phyloP scores from a whole-genome alignment of 2,888 invertebrate species.

The Heteropelma amictum region DNA sequence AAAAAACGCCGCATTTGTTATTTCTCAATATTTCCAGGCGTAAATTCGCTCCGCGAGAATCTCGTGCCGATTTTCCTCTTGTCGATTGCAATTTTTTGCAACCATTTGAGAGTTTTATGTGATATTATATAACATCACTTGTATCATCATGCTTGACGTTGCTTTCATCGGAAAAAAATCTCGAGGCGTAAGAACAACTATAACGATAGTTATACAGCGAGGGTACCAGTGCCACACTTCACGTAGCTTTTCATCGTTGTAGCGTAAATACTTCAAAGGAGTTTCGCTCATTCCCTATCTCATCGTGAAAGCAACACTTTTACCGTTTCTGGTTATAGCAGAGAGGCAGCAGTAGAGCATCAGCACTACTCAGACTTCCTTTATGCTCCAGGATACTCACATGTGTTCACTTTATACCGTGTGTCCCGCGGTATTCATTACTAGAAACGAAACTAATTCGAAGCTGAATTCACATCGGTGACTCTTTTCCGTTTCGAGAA shows the following conservation, averaged over 20 bases:
- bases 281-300: constrained; percentile 24
- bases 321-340: not conserved
- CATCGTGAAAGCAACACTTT: constrained; percentile 45
- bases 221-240: constrained; percentile 8
- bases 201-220: constrained; percentile 43
- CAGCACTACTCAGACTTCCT: constrained; percentile 37
- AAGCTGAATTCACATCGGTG: constrained; percentile 55
- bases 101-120: too few relatives aligned
- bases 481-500: constrained; percentile 48
- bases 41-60: too few relatives aligned
- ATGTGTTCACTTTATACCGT: not conserved
- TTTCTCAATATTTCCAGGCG: too few relatives aligned
- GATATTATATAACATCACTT: constrained; percentile 2
- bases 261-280: constrained; percentile 55
- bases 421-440: constrained; percentile 34
- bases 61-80: too few relatives aligned
- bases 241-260: constrained; percentile 37
- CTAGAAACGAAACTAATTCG: constrained; percentile 62
- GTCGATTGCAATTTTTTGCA: too few relatives aligned
- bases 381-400: constrained; percentile 6
- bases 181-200: constrained; percentile 37
- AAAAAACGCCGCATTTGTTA: too few relatives aligned
- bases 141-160: not conserved
- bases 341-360: constrained; percentile 17
- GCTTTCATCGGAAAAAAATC: not conserved